These are phyloP conservation scores for Drosophila kepulauana DNA, from an alignment of 1,140 invertebrate genomes.

Conservation along the genomic window DNA sequence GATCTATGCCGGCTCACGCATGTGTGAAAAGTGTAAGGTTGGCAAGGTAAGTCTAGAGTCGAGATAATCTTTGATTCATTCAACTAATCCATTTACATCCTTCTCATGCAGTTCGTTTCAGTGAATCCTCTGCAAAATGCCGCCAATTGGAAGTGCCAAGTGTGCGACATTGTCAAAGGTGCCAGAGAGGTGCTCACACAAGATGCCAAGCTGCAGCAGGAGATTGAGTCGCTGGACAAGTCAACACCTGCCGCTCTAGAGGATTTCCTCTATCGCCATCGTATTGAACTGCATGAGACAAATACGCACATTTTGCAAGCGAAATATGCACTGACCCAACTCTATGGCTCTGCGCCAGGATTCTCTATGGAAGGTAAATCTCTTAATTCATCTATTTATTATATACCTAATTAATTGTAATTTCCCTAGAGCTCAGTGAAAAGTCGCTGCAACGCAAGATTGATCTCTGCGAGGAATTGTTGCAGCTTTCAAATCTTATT, in stretches of 20 bases:
- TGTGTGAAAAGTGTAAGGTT: slow-evolving; percentile 87
- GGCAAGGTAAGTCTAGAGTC: slow-evolving; percentile 73
- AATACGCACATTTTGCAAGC: slow-evolving; percentile 89
- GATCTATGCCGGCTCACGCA: slow-evolving; percentile 88
- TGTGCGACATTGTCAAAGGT: slow-evolving; percentile 86
- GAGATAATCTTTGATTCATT: not conserved
- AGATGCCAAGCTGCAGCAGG: slow-evolving; percentile 87
- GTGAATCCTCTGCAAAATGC: slow-evolving; percentile 87
- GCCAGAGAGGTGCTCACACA: slow-evolving; percentile 87
- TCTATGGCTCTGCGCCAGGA: slow-evolving; percentile 88
- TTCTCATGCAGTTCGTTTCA: slow-evolving; percentile 84
- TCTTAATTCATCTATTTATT: not conserved
- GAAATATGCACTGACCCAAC: slow-evolving; percentile 88
- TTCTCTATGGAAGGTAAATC: slow-evolving; percentile 86
- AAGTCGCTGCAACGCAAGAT: slow-evolving; percentile 87
- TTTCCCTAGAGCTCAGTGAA: slow-evolving; percentile 86
- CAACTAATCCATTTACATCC: not conserved
- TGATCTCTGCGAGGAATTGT: slow-evolving; percentile 88
- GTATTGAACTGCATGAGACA: slow-evolving; percentile 87
- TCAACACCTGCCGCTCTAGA: slow-evolving; percentile 86
- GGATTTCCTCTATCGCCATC: slow-evolving; percentile 88
- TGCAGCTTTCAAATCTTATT: slow-evolving; percentile 87
- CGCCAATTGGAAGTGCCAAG: slow-evolving; percentile 88
- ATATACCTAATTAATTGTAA: not conserved
- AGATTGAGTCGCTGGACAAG: slow-evolving; percentile 87